Evolutionary conservation across 2,888 invertebrate species (phyloP), one percentile per base, ranked within the genome.

Genomic region (Drosophila hamatofila): DNA sequence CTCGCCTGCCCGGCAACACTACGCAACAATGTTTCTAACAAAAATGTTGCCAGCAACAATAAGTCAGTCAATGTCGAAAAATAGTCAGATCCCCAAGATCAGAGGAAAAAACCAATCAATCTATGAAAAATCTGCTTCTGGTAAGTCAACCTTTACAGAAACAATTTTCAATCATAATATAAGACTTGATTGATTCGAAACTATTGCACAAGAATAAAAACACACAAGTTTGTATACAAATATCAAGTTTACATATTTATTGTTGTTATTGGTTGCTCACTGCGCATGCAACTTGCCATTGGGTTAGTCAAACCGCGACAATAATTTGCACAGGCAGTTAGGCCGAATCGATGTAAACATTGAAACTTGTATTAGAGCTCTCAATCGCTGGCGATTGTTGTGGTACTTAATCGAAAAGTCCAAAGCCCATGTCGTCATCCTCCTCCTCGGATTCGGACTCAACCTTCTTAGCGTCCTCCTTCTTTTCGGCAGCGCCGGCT

Each of bases 371-470:
- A 54, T 62, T 54, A 51, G 58, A 39, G 79, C 62, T 55, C 41
- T 52, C 18, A 49, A 52, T 46, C 25, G 48, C 37, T 25, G 57
- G 25, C 21, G 21, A 46, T 49, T 55, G 48, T 46, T 58, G 41
- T 51, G 64, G 27, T 49, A 66, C 81, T 95, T 97, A 97, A 93
- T 97, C 97, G 92, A 97, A 97, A 27, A 97, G 96, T 93, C 98
- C 98, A 93, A 99, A 98, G 93, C 99, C 99, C 98, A 99, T 98
- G 93, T 98, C 99, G 89, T 98, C 98, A 90, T 96, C 96, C 81
- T 98, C 98, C 91, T 95, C 95, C 75, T 95, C 95, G 66, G 82
- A 82, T 91, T 95, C 95, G 67, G 96, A 97, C 90, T 97, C 97
- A 90, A 96, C 96, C 93, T 96, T 96, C 88, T 96, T 96, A 92